Evolutionary conservation across 1,140 invertebrate genomes (phyloP).

Genomic region (Euura lappo): DNA sequence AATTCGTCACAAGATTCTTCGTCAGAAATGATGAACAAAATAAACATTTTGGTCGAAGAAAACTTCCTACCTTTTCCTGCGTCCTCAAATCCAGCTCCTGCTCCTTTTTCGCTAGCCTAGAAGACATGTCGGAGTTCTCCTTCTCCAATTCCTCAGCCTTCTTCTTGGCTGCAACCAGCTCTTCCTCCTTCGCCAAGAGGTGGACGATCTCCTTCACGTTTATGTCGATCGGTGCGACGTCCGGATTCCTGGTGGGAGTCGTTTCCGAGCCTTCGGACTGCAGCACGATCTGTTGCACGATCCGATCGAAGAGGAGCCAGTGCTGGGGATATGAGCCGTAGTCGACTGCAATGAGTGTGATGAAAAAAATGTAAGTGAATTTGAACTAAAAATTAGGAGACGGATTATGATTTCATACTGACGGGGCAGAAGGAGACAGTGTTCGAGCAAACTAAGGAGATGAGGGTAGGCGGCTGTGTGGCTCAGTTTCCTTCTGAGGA

Average conservation of each 20-base stretch:
- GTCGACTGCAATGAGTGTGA: slow-evolving; percentile 63
- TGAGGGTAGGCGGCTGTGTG: slow-evolving; percentile 94
- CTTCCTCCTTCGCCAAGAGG: slow-evolving; percentile 91
- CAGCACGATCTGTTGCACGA: slow-evolving; percentile 95
- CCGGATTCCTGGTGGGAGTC: slow-evolving; percentile 73
- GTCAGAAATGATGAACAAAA: no score
- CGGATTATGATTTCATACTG: slow-evolving; percentile 58
- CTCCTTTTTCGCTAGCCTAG: slow-evolving; percentile 88
- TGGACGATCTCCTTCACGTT: slow-evolving; percentile 92
- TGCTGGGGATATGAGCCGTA: slow-evolving; percentile 86
- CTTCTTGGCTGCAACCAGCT: slow-evolving; percentile 83
- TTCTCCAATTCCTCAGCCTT: slow-evolving; percentile 89
- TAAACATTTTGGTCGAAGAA: no score
- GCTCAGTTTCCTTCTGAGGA: slow-evolving; percentile 87
- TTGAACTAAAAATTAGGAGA: slow-evolving; percentile 8
- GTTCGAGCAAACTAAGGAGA: slow-evolving; percentile 89
- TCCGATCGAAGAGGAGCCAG: slow-evolving; percentile 93
- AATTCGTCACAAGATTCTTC: slow-evolving; percentile 23
- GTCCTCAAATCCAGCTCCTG: slow-evolving; percentile 88
- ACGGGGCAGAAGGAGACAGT: slow-evolving; percentile 90
- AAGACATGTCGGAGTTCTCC: slow-evolving; percentile 87
- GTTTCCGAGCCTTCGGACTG: slow-evolving; percentile 74
- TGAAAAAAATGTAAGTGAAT: slow-evolving; percentile 9
- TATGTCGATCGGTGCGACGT: slow-evolving; percentile 84
- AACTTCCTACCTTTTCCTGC: slow-evolving; percentile 77